A percentile compares a stretch with the other conserved stretches of the same genome.
Conservation (phyloP, 2,113 vertebrate genomes). For the Oreochromis niloticus region DNA sequence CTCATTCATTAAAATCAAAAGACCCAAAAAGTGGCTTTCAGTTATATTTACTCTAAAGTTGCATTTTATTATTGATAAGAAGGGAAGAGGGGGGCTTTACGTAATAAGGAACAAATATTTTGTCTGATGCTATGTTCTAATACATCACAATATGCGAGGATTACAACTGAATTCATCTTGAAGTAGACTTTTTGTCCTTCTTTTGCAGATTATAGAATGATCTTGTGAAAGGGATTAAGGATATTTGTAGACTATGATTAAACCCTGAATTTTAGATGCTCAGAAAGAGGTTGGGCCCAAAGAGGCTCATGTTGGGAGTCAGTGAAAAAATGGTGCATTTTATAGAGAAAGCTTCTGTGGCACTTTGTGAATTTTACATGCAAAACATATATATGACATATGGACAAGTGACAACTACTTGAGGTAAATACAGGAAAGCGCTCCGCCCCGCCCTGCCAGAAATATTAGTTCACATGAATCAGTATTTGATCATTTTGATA, state of each 20-base stretch:
- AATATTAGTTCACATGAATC: neutral
- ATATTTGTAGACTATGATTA: slow-evolving; percentile 15
- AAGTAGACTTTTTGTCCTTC: neutral
- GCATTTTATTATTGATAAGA: neutral
- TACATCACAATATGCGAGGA: neutral
- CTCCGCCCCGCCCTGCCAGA: neutral
- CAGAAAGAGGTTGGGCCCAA: neutral
- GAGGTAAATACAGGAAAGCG: neutral
- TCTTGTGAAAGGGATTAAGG: slow-evolving; percentile 15
- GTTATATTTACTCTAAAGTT: neutral
- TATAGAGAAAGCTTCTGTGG: neutral
- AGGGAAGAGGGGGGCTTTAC: neutral
- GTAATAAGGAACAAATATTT: neutral
- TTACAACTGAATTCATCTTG: slow-evolving; percentile 2
- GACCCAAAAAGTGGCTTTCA: neutral
- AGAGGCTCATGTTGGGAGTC: neutral
- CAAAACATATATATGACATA: neutral
- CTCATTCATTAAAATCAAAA: neutral
- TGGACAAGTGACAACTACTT: neutral
- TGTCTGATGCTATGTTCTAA: neutral
- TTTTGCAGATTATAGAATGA: slow-evolving; percentile 10
- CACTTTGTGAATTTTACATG: neutral
- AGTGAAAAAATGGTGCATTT: neutral
- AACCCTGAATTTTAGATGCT: slow-evolving; percentile 5
- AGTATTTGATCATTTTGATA: neutral